These are phyloP conservation scores for Oreochromis tanganicae DNA, from an alignment of 2,113 vertebrate species.

Conservation along the genomic window DNA sequence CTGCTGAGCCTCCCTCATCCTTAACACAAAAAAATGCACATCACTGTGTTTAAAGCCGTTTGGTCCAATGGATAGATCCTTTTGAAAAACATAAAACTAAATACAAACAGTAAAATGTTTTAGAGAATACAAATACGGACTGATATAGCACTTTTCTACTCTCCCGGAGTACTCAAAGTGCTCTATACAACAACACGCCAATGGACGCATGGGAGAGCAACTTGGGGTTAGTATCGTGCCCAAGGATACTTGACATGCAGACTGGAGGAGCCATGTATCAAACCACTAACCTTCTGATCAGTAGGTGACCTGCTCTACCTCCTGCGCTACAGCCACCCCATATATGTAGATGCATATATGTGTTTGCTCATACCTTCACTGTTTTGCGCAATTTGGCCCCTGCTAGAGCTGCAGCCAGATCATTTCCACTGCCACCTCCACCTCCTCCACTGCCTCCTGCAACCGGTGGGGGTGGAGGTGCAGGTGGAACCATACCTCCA, in stretches of 20 bases:
- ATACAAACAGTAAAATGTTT: neutral
- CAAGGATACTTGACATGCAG: neutral
- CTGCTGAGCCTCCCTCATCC: constrained; percentile 59
- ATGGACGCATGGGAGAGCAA: neutral
- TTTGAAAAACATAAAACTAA: neutral
- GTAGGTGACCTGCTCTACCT: neutral
- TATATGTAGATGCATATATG: neutral
- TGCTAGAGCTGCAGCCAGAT: constrained; percentile 74
- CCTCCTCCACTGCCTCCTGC: constrained; percentile 35
- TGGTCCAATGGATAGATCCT: neutral
- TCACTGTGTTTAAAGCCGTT: neutral
- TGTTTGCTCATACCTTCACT: constrained; percentile 67
- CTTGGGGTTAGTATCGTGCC: neutral
- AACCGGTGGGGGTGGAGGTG: constrained; percentile 28
- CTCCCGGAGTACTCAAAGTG: neutral
- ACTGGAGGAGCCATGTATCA: neutral
- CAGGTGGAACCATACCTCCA: neutral
- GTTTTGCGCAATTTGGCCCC: constrained; percentile 80
- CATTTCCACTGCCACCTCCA: neutral
- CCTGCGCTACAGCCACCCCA: neutral
- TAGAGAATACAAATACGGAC: neutral
- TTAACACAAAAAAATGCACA: constrained; percentile 16
- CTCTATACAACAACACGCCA: neutral
- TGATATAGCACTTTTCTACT: neutral
- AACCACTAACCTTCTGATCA: neutral